Conservation (phyloP, 2,888 invertebrate species). For the Acrocyrtus sp. region DNA sequence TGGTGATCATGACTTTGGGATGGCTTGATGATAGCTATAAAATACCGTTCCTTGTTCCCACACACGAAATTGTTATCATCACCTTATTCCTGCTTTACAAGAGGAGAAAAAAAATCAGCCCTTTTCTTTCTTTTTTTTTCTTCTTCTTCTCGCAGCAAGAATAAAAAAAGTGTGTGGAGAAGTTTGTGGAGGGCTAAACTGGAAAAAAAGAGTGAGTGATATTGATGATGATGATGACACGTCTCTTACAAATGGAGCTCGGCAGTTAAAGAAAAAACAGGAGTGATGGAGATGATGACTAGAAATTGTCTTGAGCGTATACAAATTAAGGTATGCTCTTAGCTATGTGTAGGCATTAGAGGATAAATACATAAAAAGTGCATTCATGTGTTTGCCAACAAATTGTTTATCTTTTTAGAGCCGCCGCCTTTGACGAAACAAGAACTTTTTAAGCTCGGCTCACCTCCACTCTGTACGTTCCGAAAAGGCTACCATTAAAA, state of each 20-base stretch:
- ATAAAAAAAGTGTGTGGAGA: background rate
- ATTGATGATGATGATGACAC: slow-evolving; percentile 39
- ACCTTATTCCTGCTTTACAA: no score
- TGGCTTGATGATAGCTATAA: slow-evolving; percentile 49
- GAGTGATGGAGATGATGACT: slow-evolving; percentile 37
- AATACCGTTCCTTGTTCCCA: slow-evolving; percentile 49
- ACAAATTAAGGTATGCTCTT: no score
- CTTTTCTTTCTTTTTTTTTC: no score
- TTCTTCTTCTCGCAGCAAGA: no score
- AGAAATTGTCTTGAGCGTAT: no score
- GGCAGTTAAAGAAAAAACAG: slow-evolving; percentile 34
- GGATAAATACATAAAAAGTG: slow-evolving; percentile 25
- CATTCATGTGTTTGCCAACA: slow-evolving; percentile 48
- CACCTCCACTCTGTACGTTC: no score
- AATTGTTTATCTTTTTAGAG: slow-evolving; percentile 39
- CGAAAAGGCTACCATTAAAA: background rate
- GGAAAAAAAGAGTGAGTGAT: slow-evolving; percentile 26
- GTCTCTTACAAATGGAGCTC: slow-evolving; percentile 38
- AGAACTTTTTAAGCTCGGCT: background rate
- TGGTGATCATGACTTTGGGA: slow-evolving; percentile 50
- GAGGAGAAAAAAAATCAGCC: no score
- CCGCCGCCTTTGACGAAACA: background rate
- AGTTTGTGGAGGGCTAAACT: slow-evolving; percentile 15
- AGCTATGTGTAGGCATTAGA: background rate
- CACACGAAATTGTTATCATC: slow-evolving; percentile 47